Base-by-base conservation (phyloP, 2,113 vertebrate genomes). In the Apodemus sylvaticus region DNA sequence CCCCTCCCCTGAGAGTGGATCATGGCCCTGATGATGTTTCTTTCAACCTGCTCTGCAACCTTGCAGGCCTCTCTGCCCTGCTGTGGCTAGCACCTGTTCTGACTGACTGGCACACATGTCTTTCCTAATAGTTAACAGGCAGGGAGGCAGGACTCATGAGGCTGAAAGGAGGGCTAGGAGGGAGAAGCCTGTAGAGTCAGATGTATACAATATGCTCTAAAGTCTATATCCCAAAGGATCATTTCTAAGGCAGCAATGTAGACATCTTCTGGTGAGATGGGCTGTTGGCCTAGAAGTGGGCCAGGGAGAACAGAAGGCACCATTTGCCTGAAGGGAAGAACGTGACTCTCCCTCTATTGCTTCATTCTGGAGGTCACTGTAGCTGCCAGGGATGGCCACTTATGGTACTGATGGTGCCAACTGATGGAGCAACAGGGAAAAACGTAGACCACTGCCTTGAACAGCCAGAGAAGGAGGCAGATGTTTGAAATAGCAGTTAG, bases 321-420 rank as follows among this genome's bases (percentile, higher is more conserved):
- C 36, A 7, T 55, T 2, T 34, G 48, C 5, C 7, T 70, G 51
- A 51, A 58, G 36, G 66, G 58, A 39, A 83, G 51, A 45, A 4
- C 1, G 4, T 11, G 2, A 2, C 4, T 55, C 29, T 58, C 51
- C n/a, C 20, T 85, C 39, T 0, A 5, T 0, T 2, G 34, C 70
- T 73, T 64, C 11, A 39, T 29, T 39, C 55, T 3, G 2, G 14
- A 68, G 77, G 22, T 31, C 78, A 58, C 55, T 14, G 16, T 34
- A 2, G 4, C 45, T 24, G 26, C 55, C 60, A 13, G 34, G 45
- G 62, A 68, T 0, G 1, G 36, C 62, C 36, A 9, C 89, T 45
- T 39, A 19, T 20, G 39, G 29, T 12, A 7, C 62, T 26, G 62
- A 17, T 19, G n/a, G 17, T 17, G 3, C 58, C 45, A 3, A 48